Percentiles rank a stretch among this genome's conserved stretches.
These are phyloP conservation scores for Danionella cerebrum DNA, from an alignment of 2,113 vertebrate species.

Conservation along the genomic window DNA sequence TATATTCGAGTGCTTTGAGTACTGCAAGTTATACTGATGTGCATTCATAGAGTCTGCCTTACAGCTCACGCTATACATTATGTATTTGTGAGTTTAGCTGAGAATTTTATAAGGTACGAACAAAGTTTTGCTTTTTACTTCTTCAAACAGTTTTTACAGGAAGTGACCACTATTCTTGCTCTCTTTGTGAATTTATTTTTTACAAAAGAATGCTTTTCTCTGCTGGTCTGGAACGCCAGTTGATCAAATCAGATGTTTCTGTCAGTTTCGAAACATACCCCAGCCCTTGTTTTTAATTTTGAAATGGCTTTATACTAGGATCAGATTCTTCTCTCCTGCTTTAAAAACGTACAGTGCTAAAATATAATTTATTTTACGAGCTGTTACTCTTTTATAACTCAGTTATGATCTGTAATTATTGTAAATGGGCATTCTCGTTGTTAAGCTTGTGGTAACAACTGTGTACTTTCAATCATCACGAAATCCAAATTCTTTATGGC, in stretches of 20 bases:
- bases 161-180: background rate
- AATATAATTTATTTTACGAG: background rate
- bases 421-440: background rate
- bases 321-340: background rate
- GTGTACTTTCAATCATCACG: background rate
- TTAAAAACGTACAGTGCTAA: background rate
- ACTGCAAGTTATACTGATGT: no score
- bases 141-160: constrained; percentile 12
- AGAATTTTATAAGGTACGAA: constrained; percentile 11
- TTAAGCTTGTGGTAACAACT: background rate
- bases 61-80: background rate
- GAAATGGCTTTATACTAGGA: background rate
- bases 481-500: background rate
- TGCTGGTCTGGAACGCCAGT: background rate
- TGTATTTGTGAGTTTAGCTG: background rate
- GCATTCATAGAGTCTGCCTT: background rate
- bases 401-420: background rate
- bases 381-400: background rate
- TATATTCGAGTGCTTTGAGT: background rate
- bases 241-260: background rate
- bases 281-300: background rate
- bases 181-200: background rate
- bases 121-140: background rate
- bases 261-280: background rate
- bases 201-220: no score